Base-by-base conservation (phyloP, 2,888 invertebrate genomes). In the Crematogaster levior region DNA sequence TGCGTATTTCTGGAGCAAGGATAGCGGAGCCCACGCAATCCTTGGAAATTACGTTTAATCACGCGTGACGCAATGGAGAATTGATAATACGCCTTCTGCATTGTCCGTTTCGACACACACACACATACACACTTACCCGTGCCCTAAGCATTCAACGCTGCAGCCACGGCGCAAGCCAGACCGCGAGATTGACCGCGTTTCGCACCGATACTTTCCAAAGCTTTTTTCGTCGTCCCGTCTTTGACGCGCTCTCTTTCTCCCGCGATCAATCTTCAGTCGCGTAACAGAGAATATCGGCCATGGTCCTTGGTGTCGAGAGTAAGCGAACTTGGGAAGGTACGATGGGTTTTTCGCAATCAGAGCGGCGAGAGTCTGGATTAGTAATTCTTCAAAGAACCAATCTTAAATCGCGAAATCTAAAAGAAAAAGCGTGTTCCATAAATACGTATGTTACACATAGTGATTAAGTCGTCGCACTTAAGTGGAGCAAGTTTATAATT, bases 161-260 rank as follows among this genome's bases (percentile, higher is more conserved):
- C 40, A 58, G 21, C n/a, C 27, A 27, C 18, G 5, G 12, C 27
- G 15, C 75, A 40, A 37, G 48, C 27, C 63, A 63, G 75, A 53
- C 27, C 27, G 51, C 63, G 53, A 30, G 75, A 65, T 75, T 65
- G 75, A 75, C 63, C 75, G 75, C 63, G 75, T 75, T 75, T 75
- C 63, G 75, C 75, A 30, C 53, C 37, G 40, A 65, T 75, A 65
- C 51, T 75, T 65, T 65, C 4, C 53, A 75, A 65, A 75, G 75
- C 75, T 75, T 65, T 75, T 75, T 75, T 75, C 75, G 75, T 51
- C 61, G 37, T 53, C 51, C 27, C 37, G 53, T 63, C 75, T 75
- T 63, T 75, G 75, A 75, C 75, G 63, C 63, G 75, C 53, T 65
- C 75, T 65, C 63, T 65, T 75, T 75, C 51, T 65, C 51, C 63